Evolutionary conservation across 2,888 invertebrate genomes (phyloP), one percentile per base, ranked within the genome.

Genomic region (Lasioglossum morio): DNA sequence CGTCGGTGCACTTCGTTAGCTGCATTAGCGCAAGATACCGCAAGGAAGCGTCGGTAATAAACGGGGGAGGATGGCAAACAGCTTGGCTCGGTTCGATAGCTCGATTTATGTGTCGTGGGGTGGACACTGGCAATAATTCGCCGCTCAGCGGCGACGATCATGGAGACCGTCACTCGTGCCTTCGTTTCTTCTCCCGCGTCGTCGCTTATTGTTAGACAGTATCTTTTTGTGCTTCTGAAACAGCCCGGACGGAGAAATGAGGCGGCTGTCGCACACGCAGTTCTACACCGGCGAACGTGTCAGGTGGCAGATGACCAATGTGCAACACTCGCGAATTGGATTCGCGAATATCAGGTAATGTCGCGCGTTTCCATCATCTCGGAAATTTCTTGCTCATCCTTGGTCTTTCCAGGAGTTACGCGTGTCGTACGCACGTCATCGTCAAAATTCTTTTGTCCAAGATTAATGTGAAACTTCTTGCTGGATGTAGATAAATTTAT

Each of bases 291-390:
- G 93, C 79, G 94, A 94, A 72, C 93, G 93, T 46, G 89, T 94
- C 77, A 92, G 93, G 89, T 95, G 95, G 95, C 95, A 94, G 87
- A 95, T 95, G 95, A 94, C 92, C 84, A 95, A 95, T 84, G 94
- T 95, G 23, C 93, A 92, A 69, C 94, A 92, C 60, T 92, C 92
- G 30, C 94, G 93, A 72, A 93, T 95, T 78, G 92, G 91, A 90
- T 93, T 91, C 86, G 95, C 94, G 66, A 91, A 91, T 19, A 93
- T 94, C 89, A 94, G 94, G 95, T 95, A 94, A 92, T 69, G 27
- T 63, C 63, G 63, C 27, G 14, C 16, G 27, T 27, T 27, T 63
- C 27, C 27, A 27, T 30, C 34, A 30, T 19, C 34, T 19, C 19
- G 63, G 14, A 63, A 30, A 63, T 63, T 27, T 63, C 27, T 63